Evolutionary conservation across 2,888 invertebrate species (phyloP).

Genomic region (Clitarchus hookeri): DNA sequence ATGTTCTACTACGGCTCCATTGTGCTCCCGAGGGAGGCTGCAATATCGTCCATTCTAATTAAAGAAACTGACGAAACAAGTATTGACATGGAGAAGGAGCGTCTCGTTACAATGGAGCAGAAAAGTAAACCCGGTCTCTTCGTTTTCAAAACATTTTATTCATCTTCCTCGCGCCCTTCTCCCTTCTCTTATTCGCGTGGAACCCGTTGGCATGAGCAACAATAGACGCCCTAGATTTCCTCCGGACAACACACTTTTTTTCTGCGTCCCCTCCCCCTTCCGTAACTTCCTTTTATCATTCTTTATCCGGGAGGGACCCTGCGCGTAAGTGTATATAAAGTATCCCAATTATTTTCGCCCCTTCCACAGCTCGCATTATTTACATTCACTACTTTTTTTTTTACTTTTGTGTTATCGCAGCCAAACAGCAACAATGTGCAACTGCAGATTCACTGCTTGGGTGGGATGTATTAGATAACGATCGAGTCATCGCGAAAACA

Average conservation of each 20-base stretch:
- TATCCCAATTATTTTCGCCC: background rate
- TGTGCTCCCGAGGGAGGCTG: background rate
- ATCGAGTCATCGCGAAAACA: too few species aligned
- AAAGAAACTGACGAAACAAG: constrained; percentile 4
- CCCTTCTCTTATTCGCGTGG: background rate
- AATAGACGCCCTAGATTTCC: background rate
- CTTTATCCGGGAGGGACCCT: background rate
- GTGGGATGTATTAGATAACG: too few species aligned
- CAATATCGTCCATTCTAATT: background rate
- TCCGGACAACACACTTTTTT: background rate
- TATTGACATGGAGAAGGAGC: background rate
- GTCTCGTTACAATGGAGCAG: background rate
- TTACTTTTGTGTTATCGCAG: background rate
- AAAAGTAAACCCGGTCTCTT: background rate
- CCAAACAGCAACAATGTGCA: background rate
- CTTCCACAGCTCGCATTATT: background rate
- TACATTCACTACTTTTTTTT: background rate
- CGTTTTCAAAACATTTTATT: background rate
- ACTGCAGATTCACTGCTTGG: too few species aligned
- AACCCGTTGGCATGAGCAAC: background rate
- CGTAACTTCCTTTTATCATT: background rate
- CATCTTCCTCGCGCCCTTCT: background rate
- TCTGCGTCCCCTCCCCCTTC: background rate
- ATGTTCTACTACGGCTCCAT: background rate
- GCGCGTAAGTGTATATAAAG: background rate